Conservation (phyloP, 2,888 invertebrate genomes). For the Halictus ligatus region DNA sequence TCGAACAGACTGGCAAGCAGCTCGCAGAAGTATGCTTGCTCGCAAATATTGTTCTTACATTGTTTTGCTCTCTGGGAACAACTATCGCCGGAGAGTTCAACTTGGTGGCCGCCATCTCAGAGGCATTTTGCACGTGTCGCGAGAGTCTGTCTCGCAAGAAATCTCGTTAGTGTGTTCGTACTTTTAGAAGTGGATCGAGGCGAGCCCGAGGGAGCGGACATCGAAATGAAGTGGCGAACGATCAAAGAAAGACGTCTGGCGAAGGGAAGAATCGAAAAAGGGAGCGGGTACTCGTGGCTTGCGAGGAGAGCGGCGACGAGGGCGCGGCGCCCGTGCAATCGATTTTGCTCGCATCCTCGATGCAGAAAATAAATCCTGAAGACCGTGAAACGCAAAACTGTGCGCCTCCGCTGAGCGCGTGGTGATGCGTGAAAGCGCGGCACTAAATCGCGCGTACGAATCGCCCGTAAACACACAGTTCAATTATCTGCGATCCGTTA, state of each 20-base stretch:
- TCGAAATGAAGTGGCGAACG: neutral
- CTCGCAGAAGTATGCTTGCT: no score
- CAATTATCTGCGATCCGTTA: conserved; percentile 39
- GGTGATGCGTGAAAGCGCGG: conserved; percentile 5
- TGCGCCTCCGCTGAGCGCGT: conserved; percentile 9
- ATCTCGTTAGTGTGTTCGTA: neutral
- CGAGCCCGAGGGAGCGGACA: neutral
- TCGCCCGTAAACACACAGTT: neutral
- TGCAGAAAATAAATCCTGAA: conserved; percentile 75
- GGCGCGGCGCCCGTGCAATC: conserved; percentile 58
- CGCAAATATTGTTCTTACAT: no score
- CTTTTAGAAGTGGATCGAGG: neutral
- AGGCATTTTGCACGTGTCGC: neutral
- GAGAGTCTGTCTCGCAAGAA: neutral
- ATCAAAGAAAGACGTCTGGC: neutral
- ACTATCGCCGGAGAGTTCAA: no score
- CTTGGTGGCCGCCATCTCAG: neutral
- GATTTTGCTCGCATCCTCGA: conserved; percentile 74
- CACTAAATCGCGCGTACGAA: conserved; percentile 33
- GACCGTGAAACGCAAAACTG: conserved; percentile 67
- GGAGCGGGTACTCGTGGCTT: neutral
- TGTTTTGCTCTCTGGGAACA: no score
- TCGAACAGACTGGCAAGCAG: no score
- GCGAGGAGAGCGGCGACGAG: neutral
- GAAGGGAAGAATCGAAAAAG: neutral